Evolutionary conservation across 2,797 vertebrate genomes (phyloP).

Genomic region (Ptychadena robeensis): DNA sequence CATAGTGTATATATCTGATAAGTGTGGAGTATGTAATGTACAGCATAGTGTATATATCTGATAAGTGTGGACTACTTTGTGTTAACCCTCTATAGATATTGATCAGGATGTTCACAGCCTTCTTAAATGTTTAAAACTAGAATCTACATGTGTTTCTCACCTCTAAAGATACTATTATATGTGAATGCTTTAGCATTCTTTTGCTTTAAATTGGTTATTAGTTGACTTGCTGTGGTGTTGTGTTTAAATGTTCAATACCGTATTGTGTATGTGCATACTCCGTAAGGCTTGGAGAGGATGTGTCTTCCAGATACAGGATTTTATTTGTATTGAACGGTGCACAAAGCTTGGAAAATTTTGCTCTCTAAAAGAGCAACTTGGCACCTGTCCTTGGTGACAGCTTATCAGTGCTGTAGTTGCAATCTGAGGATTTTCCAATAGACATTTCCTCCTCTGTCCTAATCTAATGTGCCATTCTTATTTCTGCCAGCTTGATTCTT

Average conservation of each 20-base stretch:
- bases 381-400: conserved; percentile 21
- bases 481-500: conserved; percentile 4
- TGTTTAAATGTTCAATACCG: neutral
- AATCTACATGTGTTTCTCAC: too few species aligned
- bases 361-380: neutral
- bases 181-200: too few species aligned
- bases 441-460: conserved; percentile 8
- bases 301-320: neutral
- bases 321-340: conserved; percentile 6
- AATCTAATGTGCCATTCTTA: conserved; percentile 37
- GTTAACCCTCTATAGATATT: too few species aligned
- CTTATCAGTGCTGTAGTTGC: conserved; percentile 13
- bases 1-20: too few species aligned
- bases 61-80: too few species aligned
- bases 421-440: conserved; percentile 25
- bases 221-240: neutral
- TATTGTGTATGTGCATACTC: neutral
- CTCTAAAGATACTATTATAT: too few species aligned
- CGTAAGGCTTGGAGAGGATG: neutral
- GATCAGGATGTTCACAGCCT: too few species aligned
- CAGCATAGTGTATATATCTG: too few species aligned
- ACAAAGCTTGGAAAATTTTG: conserved; percentile 1
- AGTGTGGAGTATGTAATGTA: too few species aligned
- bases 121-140: too few species aligned
- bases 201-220: neutral